Conservation (phyloP, 2,113 vertebrate genomes). For the Struthio camelus region DNA sequence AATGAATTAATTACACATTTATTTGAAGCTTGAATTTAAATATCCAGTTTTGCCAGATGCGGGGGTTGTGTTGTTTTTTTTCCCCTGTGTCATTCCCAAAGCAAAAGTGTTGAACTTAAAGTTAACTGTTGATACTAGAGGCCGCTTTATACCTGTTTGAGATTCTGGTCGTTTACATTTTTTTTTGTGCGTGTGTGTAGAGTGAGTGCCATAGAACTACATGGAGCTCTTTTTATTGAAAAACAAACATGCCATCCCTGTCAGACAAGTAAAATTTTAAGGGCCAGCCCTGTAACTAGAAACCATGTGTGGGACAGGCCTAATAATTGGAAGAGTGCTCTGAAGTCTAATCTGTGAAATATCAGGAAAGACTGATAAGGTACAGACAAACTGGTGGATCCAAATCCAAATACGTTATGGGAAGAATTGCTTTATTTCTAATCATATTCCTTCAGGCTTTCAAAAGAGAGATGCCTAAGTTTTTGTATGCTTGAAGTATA, state of each 20-base stretch:
- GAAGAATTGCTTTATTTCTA: not conserved
- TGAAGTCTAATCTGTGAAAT: not conserved
- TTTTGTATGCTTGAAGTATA: not conserved
- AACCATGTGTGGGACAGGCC: not conserved
- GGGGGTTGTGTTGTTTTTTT: not conserved
- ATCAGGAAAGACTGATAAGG: not conserved
- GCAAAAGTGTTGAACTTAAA: not conserved
- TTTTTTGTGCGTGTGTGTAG: not conserved
- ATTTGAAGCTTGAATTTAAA: not conserved
- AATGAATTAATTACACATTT: not conserved
- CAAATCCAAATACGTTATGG: not conserved
- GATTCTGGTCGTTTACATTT: not conserved
- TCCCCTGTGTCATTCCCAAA: not conserved
- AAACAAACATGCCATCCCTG: not conserved
- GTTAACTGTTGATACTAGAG: not conserved
- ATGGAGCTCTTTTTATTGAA: not conserved
- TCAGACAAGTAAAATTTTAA: not conserved
- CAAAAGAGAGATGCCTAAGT: not conserved
- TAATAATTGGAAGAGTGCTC: not conserved
- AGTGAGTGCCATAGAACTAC: constrained; percentile 19
- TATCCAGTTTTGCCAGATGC: not conserved
- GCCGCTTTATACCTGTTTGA: not conserved
- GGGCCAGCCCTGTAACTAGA: not conserved
- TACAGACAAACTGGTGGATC: not conserved
- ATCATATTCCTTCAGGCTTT: not conserved